Conservation (phyloP, 2,113 vertebrate species). For the Toxotes chatareus region DNA sequence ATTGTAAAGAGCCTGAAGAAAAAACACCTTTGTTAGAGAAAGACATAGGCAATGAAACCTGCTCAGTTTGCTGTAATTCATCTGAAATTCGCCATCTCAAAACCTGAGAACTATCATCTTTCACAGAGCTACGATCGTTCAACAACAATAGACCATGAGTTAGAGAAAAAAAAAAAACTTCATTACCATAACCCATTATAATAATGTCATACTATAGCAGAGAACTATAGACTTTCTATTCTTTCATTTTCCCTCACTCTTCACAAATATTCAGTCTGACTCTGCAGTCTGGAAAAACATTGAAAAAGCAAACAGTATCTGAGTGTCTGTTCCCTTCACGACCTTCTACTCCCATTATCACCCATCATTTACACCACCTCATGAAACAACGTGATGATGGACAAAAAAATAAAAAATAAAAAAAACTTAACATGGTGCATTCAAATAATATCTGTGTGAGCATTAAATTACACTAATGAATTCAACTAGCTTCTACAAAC, state of each 20-base stretch:
- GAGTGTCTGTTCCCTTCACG: not conserved
- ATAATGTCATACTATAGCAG: not conserved
- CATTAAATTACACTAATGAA: conserved; percentile 36
- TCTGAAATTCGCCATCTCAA: not conserved
- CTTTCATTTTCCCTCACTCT: not conserved
- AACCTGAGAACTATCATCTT: not conserved
- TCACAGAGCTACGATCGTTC: not conserved
- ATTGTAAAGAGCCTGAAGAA: not conserved
- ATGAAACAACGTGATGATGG: not conserved
- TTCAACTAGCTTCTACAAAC: not conserved
- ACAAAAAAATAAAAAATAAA: not conserved
- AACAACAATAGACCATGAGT: not conserved
- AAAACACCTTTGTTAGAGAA: not conserved
- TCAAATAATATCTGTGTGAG: not conserved
- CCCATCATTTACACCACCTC: conserved; percentile 5
- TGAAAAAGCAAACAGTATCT: not conserved
- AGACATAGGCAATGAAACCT: not conserved
- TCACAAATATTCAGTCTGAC: not conserved
- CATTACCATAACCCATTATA: not conserved
- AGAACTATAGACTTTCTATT: not conserved
- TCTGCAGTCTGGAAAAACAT: not conserved
- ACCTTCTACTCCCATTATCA: conserved; percentile 5
- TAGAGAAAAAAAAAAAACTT: not conserved
- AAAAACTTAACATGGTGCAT: not conserved
- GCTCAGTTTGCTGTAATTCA: not conserved